Conservation (phyloP, 1,140 invertebrate species). For the Leptestheria dahalacensis region DNA sequence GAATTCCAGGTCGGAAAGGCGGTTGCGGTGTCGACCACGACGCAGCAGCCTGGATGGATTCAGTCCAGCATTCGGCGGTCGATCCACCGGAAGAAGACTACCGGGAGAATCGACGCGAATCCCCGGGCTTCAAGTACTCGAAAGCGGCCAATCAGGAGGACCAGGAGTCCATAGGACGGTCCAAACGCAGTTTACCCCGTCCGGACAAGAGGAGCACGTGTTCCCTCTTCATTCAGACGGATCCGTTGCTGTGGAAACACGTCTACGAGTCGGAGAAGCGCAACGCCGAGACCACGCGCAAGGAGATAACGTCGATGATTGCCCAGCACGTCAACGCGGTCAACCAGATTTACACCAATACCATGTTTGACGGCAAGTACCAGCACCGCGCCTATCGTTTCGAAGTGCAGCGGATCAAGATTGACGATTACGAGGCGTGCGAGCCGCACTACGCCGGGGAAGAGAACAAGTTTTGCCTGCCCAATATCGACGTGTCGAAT, state of each 20-base stretch:
- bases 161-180: background rate
- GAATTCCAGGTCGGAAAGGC: constrained; percentile 49
- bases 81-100: constrained; percentile 35
- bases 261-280: constrained; percentile 43
- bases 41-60: constrained; percentile 79
- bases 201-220: constrained; percentile 65
- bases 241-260: constrained; percentile 91
- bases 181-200: constrained; percentile 21
- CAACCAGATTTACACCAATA: constrained; percentile 92
- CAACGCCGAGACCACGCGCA: constrained; percentile 63
- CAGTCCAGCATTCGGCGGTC: constrained; percentile 69
- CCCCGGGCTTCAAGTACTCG: constrained; percentile 19
- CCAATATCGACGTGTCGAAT: constrained; percentile 98
- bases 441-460: constrained; percentile 44
- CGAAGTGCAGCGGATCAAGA: constrained; percentile 92
- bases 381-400: constrained; percentile 89
- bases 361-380: constrained; percentile 69
- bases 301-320: constrained; percentile 94
- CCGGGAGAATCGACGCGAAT: constrained; percentile 24
- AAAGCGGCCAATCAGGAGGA: constrained; percentile 17
- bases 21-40: constrained; percentile 78
- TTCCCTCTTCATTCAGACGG: constrained; percentile 91
- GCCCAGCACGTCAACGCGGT: constrained; percentile 96
- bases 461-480: constrained; percentile 84
- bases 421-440: constrained; percentile 76